Percentiles rank a stretch among this genome's conserved stretches.
Evolutionary conservation across 1,140 invertebrate genomes (phyloP).

Genomic region (Macrotrachela quadricornifera): DNA sequence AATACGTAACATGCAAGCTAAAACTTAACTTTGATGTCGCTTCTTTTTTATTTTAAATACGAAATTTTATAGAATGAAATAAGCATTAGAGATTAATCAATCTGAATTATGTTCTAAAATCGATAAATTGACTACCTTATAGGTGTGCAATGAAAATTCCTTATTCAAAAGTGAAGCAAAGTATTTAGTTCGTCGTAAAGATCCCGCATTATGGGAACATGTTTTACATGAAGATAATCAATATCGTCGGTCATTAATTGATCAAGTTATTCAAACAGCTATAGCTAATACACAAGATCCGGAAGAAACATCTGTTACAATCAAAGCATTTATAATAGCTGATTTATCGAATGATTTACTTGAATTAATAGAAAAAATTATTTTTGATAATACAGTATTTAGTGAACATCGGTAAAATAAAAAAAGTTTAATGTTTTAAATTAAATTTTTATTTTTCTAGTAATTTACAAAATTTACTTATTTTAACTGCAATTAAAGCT

Average conservation of each 20-base stretch:
- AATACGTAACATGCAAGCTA: too few species aligned
- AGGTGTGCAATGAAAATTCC: slow-evolving; percentile 97
- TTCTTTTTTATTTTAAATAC: too few species aligned
- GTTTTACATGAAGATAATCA: slow-evolving; percentile 82
- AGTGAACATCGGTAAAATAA: slow-evolving; percentile 83
- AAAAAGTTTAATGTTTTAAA: too few species aligned
- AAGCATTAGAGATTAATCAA: too few species aligned
- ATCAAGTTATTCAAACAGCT: slow-evolving; percentile 51
- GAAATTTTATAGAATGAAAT: too few species aligned
- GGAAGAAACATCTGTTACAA: slow-evolving; percentile 94
- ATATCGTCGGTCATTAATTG: slow-evolving; percentile 80
- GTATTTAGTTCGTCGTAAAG: slow-evolving; percentile 74
- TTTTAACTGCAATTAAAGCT: slow-evolving; percentile 73
- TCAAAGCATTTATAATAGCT: slow-evolving; percentile 98
- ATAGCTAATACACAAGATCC: slow-evolving; percentile 52
- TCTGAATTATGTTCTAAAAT: too few species aligned
- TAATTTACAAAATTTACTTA: slow-evolving; percentile 54
- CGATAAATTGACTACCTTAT: too few species aligned
- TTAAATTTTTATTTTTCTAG: too few species aligned
- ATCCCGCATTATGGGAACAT: slow-evolving; percentile 87
- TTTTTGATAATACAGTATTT: slow-evolving; percentile 90
- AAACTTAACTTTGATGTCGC: too few species aligned
- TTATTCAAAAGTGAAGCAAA: slow-evolving; percentile 91
- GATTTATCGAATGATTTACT: slow-evolving; percentile 98
- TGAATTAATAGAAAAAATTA: slow-evolving; percentile 92